These are phyloP conservation scores for Myathropa florea DNA, from an alignment of 2,888 invertebrate species.

Conservation along the genomic window DNA sequence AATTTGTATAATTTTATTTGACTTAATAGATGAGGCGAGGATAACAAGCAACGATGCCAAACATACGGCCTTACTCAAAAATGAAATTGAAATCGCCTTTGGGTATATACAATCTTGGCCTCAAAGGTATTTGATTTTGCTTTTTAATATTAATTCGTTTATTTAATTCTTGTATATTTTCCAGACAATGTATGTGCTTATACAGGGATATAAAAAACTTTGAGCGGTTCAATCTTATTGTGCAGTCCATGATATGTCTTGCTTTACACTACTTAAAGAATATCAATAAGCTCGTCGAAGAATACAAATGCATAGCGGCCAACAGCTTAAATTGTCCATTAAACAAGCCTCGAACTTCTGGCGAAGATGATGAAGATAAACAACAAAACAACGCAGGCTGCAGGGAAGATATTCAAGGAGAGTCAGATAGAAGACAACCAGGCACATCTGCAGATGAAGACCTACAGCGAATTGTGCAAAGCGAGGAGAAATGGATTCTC, in stretches of 20 bases:
- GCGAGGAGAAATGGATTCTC: conserved; percentile 85
- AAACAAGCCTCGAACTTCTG: conserved; percentile 23
- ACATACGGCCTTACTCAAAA: conserved; percentile 87
- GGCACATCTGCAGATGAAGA: conserved; percentile 32
- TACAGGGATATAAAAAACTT: conserved; percentile 95
- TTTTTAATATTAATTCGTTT: conserved; percentile 1
- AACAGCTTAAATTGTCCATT: conserved; percentile 52
- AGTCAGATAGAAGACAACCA: conserved; percentile 40
- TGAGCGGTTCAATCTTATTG: conserved; percentile 93
- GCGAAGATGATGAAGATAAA: conserved; percentile 74
- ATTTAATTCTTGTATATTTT: conserved; percentile 11
- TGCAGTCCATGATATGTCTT: conserved; percentile 92
- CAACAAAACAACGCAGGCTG: not conserved
- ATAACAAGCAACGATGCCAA: conserved; percentile 89
- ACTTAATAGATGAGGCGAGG: conserved; percentile 87
- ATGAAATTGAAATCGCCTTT: conserved; percentile 91
- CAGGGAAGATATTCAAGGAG: conserved; percentile 41
- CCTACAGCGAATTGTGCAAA: conserved; percentile 72
- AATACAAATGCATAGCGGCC: conserved; percentile 79
- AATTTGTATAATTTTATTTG: not conserved
- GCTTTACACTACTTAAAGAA: conserved; percentile 91
- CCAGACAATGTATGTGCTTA: conserved; percentile 96
- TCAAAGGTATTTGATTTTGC: conserved; percentile 84
- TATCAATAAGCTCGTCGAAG: conserved; percentile 83
- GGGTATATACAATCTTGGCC: conserved; percentile 95